Conservation (phyloP, 2,797 vertebrate species). For the Labroides dimidiatus region DNA sequence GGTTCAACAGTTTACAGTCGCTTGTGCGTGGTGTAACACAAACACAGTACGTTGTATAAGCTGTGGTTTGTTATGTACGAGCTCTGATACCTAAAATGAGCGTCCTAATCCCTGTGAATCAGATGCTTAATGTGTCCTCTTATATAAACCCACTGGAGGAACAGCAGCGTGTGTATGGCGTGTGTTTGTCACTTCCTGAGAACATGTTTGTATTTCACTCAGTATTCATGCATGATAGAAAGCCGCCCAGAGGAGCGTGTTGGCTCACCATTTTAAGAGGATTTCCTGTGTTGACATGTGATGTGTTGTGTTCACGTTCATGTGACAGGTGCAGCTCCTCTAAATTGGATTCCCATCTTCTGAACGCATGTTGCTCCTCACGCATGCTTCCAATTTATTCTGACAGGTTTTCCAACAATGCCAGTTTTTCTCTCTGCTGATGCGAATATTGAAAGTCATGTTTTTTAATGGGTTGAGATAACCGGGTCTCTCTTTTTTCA, state of each 20-base stretch:
- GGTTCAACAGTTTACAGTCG: not conserved
- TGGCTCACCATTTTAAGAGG: constrained; percentile 15
- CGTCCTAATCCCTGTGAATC: constrained; percentile 29
- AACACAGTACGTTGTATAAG: not conserved
- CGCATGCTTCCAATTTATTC: constrained; percentile 23
- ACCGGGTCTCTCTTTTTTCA: constrained; percentile 8
- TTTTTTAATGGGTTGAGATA: constrained; percentile 7
- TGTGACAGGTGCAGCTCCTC: constrained; percentile 24
- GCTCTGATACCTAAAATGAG: constrained; percentile 15
- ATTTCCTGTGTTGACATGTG: constrained; percentile 26
- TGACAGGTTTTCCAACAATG: constrained; percentile 8
- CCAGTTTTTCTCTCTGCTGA: not conserved
- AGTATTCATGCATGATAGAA: not conserved
- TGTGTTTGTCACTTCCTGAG: constrained; percentile 9
- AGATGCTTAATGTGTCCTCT: not conserved
- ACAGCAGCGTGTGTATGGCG: not conserved
- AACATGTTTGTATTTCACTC: not conserved
- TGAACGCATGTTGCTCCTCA: not conserved
- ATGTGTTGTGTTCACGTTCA: constrained; percentile 17
- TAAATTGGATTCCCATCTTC: constrained; percentile 38
- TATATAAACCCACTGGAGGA: not conserved
- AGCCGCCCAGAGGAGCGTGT: constrained; percentile 8
- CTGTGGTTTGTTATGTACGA: constrained; percentile 7
- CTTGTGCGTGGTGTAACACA: not conserved
- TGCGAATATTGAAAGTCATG: not conserved